A percentile compares a stretch with the other conserved stretches of the same genome.
These are phyloP conservation scores for Enteromius fasciolatus DNA, from an alignment of 2,797 vertebrate genomes.

Conservation along the genomic window DNA sequence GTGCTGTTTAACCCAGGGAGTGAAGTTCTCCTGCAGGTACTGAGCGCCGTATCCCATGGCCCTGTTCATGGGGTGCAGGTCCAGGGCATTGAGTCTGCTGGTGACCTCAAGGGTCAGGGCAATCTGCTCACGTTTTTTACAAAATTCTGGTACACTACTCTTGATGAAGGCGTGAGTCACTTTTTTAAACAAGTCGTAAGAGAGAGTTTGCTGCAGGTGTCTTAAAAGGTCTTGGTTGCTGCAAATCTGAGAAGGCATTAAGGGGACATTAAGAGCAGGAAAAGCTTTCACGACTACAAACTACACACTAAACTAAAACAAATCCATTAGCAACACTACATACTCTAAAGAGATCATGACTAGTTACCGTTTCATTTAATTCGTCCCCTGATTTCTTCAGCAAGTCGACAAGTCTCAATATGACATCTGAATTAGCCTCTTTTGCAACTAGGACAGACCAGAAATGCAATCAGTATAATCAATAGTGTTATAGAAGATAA, in stretches of 20 bases:
- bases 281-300: not conserved
- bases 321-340: too few species aligned
- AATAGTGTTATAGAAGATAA: not conserved
- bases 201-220: conserved; percentile 48
- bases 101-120: conserved; percentile 67
- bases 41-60: conserved; percentile 59
- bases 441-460: not conserved
- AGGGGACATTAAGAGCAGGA: not conserved
- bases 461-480: not conserved
- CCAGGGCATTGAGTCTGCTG: conserved; percentile 56
- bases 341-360: not conserved
- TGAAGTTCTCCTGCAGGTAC: conserved; percentile 60
- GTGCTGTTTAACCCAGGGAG: conserved; percentile 62
- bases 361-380: conserved; percentile 61
- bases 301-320: not conserved
- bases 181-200: conserved; percentile 59
- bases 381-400: conserved; percentile 60
- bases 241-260: conserved; percentile 54
- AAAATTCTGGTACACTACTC: not conserved
- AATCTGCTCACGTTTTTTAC: conserved; percentile 48
- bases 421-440: not conserved
- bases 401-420: conserved; percentile 59
- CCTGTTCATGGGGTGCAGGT: conserved; percentile 61
- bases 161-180: conserved; percentile 50
- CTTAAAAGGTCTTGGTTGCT: conserved; percentile 47